Evolutionary conservation across 2,113 vertebrate genomes (phyloP).

Genomic region (Solenodon paradoxus): DNA sequence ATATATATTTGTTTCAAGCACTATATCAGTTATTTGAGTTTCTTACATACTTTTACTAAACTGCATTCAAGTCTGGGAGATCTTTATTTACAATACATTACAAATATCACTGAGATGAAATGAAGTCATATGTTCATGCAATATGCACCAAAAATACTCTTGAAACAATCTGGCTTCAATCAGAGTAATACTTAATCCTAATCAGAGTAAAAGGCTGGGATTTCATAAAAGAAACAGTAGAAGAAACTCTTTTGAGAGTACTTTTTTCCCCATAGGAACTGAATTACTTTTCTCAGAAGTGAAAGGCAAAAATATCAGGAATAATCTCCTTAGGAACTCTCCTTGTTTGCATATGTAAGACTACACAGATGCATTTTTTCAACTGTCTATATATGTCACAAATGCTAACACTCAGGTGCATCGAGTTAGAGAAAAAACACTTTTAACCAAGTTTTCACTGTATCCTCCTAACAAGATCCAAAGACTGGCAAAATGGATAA

Average conservation of each 20-base stretch:
- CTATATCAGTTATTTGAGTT: not conserved
- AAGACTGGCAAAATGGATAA: not conserved
- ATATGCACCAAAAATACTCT: not conserved
- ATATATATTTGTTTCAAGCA: not conserved
- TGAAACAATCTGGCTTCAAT: not conserved
- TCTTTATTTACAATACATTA: not conserved
- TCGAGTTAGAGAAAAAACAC: not conserved
- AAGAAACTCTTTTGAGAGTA: not conserved
- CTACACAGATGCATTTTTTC: rapidly evolving
- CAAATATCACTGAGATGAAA: not conserved
- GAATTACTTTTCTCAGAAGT: not conserved
- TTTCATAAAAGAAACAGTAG: not conserved
- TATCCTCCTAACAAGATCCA: not conserved
- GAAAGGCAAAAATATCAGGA: not conserved
- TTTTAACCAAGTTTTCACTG: not conserved
- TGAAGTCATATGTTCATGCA: not conserved
- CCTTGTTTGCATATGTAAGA: not conserved
- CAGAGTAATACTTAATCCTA: not conserved
- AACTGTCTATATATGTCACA: not conserved
- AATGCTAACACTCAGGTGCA: not conserved
- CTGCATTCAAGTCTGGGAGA: not conserved
- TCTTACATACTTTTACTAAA: not conserved
- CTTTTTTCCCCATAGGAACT: not conserved
- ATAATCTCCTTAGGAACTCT: not conserved
- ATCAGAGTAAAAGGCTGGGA: not conserved